phyloP scores from a whole-genome alignment of 2,113 vertebrate genomes.

The Todiramphus saurophagus region DNA sequence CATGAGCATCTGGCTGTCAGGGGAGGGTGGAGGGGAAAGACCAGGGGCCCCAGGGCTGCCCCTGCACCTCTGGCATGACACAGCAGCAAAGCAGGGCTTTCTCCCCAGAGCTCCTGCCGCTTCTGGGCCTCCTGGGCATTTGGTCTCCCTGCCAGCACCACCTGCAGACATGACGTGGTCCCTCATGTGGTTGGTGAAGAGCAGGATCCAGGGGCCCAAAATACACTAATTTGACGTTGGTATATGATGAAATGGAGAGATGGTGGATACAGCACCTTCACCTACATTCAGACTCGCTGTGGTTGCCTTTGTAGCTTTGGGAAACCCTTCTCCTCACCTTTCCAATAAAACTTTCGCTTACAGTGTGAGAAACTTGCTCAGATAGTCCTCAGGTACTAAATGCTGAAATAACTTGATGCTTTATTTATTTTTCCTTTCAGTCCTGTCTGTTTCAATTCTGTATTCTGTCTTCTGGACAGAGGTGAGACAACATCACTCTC shows the following conservation, averaged over 20 bases:
- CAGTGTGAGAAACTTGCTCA: background rate
- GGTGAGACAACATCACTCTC: background rate
- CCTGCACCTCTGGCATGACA: background rate
- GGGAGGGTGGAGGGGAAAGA: background rate
- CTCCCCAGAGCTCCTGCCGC: background rate
- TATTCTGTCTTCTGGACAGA: background rate
- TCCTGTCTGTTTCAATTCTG: background rate
- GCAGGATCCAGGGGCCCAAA: background rate
- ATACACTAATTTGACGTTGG: background rate
- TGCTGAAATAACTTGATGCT: background rate
- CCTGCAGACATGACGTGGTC: fast-evolving
- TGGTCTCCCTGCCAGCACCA: background rate
- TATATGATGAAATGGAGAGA: background rate
- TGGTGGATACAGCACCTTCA: background rate
- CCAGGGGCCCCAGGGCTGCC: background rate
- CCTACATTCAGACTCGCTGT: background rate
- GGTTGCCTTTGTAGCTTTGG: background rate
- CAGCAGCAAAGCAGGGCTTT: fast-evolving
- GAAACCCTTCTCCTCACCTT: background rate
- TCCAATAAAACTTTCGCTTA: background rate
- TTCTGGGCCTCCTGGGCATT: background rate
- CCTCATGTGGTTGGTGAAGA: fast-evolving
- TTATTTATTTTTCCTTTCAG: background rate
- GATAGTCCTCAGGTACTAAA: background rate
- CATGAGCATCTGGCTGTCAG: fast-evolving